Percentiles rank a stretch among this genome's conserved stretches.
These are phyloP conservation scores for Uloborus diversus DNA, from an alignment of 1,140 invertebrate genomes.

Conservation along the genomic window DNA sequence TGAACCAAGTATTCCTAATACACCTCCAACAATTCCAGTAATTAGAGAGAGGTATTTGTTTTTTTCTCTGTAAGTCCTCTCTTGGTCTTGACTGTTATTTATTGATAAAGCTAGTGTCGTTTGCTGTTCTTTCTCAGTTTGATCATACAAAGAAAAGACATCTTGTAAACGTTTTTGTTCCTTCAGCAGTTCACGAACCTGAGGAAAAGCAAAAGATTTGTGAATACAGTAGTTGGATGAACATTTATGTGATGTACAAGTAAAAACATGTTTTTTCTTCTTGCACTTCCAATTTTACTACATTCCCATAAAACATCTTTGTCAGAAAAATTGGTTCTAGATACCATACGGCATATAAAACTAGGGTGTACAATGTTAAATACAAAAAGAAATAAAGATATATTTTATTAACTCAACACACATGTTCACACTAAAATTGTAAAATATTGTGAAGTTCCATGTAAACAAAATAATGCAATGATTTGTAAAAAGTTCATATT, in stretches of 20 bases:
- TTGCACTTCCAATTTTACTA: too few relatives aligned
- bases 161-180: slow-evolving; percentile 17
- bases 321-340: not conserved
- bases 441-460: too few relatives aligned
- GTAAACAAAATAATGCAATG: too few relatives aligned
- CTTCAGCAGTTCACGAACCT: slow-evolving; percentile 34
- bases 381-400: too few relatives aligned
- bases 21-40: slow-evolving; percentile 28
- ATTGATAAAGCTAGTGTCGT: slow-evolving; percentile 33
- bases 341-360: not conserved
- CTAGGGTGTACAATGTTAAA: too few relatives aligned
- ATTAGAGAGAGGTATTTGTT: slow-evolving; percentile 45
- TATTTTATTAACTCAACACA: too few relatives aligned
- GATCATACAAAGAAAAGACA: slow-evolving; percentile 10
- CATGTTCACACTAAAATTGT: too few relatives aligned
- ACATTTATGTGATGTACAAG: too few relatives aligned
- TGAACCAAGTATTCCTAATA: slow-evolving; percentile 30
- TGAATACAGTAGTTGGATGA: too few relatives aligned
- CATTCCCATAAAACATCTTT: not conserved
- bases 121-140: slow-evolving; percentile 38
- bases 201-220: not conserved
- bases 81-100: slow-evolving; percentile 42
- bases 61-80: slow-evolving; percentile 48
- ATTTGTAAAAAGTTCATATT: too few relatives aligned
- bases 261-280: too few relatives aligned